phyloP scores from a whole-genome alignment of 2,113 vertebrate genomes.

The Mystacornis crossleyi region DNA sequence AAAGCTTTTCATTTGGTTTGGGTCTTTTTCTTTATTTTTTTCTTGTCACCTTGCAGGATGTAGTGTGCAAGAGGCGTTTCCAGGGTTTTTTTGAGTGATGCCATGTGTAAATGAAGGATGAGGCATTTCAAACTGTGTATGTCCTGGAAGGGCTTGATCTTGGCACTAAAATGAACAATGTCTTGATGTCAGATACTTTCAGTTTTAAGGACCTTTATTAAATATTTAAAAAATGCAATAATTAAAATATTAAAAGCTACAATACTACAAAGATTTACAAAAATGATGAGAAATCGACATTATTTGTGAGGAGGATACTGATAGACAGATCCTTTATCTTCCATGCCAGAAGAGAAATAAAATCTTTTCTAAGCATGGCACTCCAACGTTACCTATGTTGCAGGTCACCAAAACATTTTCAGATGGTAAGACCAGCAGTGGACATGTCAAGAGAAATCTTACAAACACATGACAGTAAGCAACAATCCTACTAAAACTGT shows the following conservation, averaged over 20 bases:
- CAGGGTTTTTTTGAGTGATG: background rate
- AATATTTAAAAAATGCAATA: background rate
- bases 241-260: background rate
- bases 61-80: background rate
- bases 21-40: accelerated
- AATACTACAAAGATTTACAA: background rate
- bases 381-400: background rate
- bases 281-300: background rate
- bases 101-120: background rate
- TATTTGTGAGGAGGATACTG: background rate
- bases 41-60: background rate
- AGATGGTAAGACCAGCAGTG: background rate
- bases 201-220: background rate
- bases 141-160: background rate
- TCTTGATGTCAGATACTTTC: background rate
- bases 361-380: background rate
- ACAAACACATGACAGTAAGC: background rate
- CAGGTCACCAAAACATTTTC: background rate
- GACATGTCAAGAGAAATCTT: background rate
- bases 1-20: background rate
- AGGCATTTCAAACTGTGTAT: background rate
- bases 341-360: background rate
- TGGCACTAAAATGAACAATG: background rate
- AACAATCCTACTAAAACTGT: background rate
- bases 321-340: background rate